A percentile compares a stretch with the other conserved stretches of the same genome.
phyloP scores from a whole-genome alignment of 2,113 vertebrate genomes.

The Catharus bicknelli region DNA sequence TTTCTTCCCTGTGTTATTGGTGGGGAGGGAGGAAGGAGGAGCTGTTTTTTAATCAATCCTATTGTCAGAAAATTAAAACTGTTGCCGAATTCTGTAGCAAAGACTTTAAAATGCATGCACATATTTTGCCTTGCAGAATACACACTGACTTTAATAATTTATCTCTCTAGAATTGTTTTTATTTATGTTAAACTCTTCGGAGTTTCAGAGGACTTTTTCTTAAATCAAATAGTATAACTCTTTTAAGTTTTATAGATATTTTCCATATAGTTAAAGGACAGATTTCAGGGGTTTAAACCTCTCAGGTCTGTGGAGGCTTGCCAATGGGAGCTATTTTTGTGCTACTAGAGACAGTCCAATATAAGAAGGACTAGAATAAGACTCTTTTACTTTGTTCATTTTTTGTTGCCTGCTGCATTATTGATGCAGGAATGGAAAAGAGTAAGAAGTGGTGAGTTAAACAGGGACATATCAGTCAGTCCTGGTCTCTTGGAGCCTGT shows the following conservation, averaged over 20 bases:
- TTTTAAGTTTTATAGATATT: not conserved
- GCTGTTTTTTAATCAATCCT: not conserved
- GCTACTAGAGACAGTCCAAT: not conserved
- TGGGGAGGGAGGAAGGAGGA: not conserved
- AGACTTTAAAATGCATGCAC: not conserved
- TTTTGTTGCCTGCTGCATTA: slow-evolving; percentile 36
- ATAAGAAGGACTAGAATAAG: slow-evolving; percentile 8
- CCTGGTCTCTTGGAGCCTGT: not conserved
- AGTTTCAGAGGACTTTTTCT: not conserved
- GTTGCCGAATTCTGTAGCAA: not conserved
- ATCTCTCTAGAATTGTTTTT: not conserved
- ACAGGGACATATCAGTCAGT: not conserved
- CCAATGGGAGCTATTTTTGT: slow-evolving; percentile 22
- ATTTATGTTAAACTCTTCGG: not conserved
- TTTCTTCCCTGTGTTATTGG: not conserved
- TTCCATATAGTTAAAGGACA: not conserved
- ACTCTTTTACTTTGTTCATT: not conserved
- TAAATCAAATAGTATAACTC: not conserved
- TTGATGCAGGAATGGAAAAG: slow-evolving; percentile 3
- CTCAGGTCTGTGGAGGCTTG: not conserved
- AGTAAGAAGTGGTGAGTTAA: not conserved
- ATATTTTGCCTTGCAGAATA: not conserved
- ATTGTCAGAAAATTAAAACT: slow-evolving; percentile 27
- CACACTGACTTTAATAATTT: not conserved
- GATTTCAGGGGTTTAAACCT: not conserved